phyloP scores from a whole-genome alignment of 2,113 vertebrate genomes.

The Zapus hudsonius region DNA sequence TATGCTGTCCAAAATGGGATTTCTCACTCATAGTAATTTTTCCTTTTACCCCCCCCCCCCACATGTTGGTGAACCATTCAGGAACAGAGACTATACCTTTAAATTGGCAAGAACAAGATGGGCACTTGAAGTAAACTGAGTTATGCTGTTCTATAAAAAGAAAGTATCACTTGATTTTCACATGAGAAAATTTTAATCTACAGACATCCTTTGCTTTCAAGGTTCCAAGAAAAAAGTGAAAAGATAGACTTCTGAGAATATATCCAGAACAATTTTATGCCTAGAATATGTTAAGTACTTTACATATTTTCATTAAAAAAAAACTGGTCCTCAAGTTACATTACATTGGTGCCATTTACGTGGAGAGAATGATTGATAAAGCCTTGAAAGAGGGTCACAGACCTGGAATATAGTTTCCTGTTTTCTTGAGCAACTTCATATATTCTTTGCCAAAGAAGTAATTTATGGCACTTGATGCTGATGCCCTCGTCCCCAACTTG shows the following conservation, averaged over 20 bases:
- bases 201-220: background rate
- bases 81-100: background rate
- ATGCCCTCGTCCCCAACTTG: background rate
- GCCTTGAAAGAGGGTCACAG: background rate
- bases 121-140: background rate
- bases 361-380: conserved; percentile 2
- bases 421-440: background rate
- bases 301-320: background rate
- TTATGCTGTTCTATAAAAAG: background rate
- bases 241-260: conserved; percentile 19
- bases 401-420: background rate
- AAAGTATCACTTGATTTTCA: conserved; percentile 1
- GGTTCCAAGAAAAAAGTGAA: conserved; percentile 1
- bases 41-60: background rate
- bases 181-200: background rate
- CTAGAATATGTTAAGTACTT: background rate
- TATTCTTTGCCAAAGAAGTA: background rate
- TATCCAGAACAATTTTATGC: conserved; percentile 31
- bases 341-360: background rate
- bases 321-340: background rate
- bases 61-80: background rate
- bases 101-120: conserved; percentile 15
- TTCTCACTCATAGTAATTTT: background rate
- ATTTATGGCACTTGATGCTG: background rate
- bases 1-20: background rate